Conservation (phyloP, 2,888 invertebrate genomes). For the Pasiphila rectangulata region DNA sequence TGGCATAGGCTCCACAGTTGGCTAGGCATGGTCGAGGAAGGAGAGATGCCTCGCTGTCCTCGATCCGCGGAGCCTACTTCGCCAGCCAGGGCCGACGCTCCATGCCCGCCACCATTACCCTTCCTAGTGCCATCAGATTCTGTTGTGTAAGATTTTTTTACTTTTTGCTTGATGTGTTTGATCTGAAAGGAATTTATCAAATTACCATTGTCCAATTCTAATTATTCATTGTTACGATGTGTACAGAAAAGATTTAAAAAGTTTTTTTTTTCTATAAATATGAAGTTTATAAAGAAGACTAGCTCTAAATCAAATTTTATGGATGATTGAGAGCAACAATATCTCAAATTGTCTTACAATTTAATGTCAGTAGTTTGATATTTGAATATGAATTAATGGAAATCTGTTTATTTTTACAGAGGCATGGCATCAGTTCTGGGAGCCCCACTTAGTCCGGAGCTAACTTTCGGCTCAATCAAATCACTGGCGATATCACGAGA, state of each 20-base stretch:
- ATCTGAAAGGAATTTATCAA: no score
- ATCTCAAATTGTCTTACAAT: no score
- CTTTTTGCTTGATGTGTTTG: neutral
- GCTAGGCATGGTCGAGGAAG: constrained; percentile 67
- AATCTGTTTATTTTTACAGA: constrained; percentile 64
- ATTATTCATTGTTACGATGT: no score
- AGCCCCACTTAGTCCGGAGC: constrained; percentile 86
- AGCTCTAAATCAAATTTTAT: no score
- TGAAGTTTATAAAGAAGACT: no score
- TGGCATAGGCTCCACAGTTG: constrained; percentile 69
- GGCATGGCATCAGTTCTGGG: constrained; percentile 84
- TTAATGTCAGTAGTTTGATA: no score
- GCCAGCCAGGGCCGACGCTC: constrained; percentile 84
- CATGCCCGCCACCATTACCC: constrained; percentile 89
- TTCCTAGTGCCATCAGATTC: constrained; percentile 87
- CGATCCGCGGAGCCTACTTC: constrained; percentile 86
- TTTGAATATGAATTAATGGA: neutral
- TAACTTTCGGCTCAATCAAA: constrained; percentile 87
- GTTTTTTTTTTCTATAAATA: no score
- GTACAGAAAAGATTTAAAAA: no score
- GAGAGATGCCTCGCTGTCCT: constrained; percentile 84
- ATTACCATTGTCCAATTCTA: neutral
- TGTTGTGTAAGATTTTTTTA: constrained; percentile 79
- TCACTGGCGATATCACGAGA: constrained; percentile 86
- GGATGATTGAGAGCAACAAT: no score